Evolutionary conservation across 1,140 invertebrate genomes (phyloP).

Genomic region (Manduca sexta): DNA sequence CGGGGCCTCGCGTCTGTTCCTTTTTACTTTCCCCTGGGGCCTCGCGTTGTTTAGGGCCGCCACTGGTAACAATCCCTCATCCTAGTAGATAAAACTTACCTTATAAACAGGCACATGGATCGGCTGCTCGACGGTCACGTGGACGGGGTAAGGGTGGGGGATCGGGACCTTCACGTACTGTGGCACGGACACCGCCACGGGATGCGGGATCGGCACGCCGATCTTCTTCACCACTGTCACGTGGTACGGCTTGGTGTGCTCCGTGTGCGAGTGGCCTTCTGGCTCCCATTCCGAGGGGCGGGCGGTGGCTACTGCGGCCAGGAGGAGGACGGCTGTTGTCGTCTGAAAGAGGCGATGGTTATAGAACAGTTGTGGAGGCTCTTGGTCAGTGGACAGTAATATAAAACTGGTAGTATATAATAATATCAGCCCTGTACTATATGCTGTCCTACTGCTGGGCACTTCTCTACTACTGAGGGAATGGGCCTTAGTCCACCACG

Average conservation of each 20-base stretch:
- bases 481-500: too few relatives aligned
- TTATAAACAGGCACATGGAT: slow-evolving; percentile 84
- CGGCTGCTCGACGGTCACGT: slow-evolving; percentile 81
- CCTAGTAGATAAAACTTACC: slow-evolving; percentile 50
- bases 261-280: slow-evolving; percentile 82
- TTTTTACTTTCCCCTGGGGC: too few relatives aligned
- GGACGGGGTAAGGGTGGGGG: slow-evolving; percentile 82
- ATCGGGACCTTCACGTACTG: slow-evolving; percentile 83
- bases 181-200: slow-evolving; percentile 81
- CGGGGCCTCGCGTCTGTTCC: too few relatives aligned
- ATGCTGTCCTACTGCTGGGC: too few relatives aligned
- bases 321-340: slow-evolving; percentile 68
- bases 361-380: neutral
- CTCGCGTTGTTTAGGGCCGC: too few relatives aligned
- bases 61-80: too few relatives aligned
- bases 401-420: neutral
- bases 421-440: too few relatives aligned
- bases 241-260: slow-evolving; percentile 80
- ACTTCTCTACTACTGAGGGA: too few relatives aligned
- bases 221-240: slow-evolving; percentile 84
- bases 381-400: neutral
- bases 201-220: slow-evolving; percentile 82
- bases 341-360: slow-evolving; percentile 33
- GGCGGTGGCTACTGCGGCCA: slow-evolving; percentile 80
- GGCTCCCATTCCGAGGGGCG: slow-evolving; percentile 84